phyloP scores from a whole-genome alignment of 2,113 vertebrate species.

The Apteryx mantelli region DNA sequence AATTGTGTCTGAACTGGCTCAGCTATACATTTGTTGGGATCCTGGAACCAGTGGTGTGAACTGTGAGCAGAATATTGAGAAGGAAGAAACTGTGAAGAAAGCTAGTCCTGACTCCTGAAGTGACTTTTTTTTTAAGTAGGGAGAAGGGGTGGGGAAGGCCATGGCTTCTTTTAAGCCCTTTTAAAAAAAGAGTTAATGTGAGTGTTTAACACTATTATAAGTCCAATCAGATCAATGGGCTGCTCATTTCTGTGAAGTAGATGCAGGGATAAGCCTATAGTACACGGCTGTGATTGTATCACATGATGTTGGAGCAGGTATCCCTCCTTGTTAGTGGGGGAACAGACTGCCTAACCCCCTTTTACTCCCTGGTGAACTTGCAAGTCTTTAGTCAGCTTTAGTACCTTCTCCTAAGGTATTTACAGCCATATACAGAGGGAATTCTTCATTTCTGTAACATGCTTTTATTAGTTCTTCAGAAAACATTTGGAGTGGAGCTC shows the following conservation, averaged over 20 bases:
- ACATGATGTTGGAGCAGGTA: too few species aligned
- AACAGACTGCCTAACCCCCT: too few species aligned
- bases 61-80: conserved; percentile 56
- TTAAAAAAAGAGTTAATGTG: not conserved
- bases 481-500: too few species aligned
- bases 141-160: not conserved
- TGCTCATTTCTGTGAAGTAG: too few species aligned
- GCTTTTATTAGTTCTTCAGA: not conserved
- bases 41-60: conserved; percentile 42
- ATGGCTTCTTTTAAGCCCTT: not conserved
- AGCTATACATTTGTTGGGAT: conserved; percentile 50
- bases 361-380: too few species aligned
- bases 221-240: too few species aligned
- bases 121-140: not conserved
- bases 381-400: not conserved
- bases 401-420: not conserved
- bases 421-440: not conserved
- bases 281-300: too few species aligned
- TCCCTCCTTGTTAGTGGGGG: too few species aligned
- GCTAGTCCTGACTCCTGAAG: not conserved
- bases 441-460: not conserved
- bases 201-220: not conserved
- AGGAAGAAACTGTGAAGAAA: not conserved
- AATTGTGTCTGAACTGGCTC: conserved; percentile 51
- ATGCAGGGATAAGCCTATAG: too few species aligned